phyloP scores from a whole-genome alignment of 2,797 vertebrate species.

The Toxotes lorentzi region DNA sequence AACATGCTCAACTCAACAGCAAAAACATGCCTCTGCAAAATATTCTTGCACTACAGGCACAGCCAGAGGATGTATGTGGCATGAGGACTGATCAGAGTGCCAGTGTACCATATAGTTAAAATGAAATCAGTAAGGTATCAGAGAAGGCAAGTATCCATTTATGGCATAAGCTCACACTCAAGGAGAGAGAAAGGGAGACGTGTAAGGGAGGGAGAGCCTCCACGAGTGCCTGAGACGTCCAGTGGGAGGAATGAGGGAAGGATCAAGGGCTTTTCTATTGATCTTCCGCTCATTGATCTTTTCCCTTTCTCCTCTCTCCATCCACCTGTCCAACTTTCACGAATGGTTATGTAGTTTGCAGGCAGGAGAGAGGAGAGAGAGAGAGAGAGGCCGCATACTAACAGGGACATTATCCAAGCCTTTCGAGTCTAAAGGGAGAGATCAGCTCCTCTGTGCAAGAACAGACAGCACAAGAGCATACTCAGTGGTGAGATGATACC shows the following conservation, averaged over 20 bases:
- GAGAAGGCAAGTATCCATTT: background rate
- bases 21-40: background rate
- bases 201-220: constrained; percentile 12
- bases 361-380: constrained; percentile 5
- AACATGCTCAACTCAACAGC: constrained; percentile 14
- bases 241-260: constrained; percentile 58
- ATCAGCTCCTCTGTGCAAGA: constrained; percentile 57
- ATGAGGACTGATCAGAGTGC: background rate
- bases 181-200: constrained; percentile 17
- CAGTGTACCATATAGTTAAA: background rate
- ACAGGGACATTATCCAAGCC: constrained; percentile 62
- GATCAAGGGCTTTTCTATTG: constrained; percentile 75
- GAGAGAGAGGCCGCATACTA: constrained; percentile 38
- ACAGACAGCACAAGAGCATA: constrained; percentile 46
- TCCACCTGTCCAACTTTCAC: constrained; percentile 49
- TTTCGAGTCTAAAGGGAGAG: constrained; percentile 70
- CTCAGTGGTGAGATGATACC: constrained; percentile 62
- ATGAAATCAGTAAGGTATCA: constrained; percentile 14
- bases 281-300: constrained; percentile 64
- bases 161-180: constrained; percentile 1
- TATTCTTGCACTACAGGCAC: background rate
- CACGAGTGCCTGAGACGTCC: constrained; percentile 42
- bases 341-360: constrained; percentile 53
- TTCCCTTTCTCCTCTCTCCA: constrained; percentile 53
- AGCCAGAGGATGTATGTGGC: background rate